Percentiles rank a stretch among this genome's conserved stretches.
phyloP scores from a whole-genome alignment of 2,113 vertebrate genomes.

The Oncorhynchus nerka region DNA sequence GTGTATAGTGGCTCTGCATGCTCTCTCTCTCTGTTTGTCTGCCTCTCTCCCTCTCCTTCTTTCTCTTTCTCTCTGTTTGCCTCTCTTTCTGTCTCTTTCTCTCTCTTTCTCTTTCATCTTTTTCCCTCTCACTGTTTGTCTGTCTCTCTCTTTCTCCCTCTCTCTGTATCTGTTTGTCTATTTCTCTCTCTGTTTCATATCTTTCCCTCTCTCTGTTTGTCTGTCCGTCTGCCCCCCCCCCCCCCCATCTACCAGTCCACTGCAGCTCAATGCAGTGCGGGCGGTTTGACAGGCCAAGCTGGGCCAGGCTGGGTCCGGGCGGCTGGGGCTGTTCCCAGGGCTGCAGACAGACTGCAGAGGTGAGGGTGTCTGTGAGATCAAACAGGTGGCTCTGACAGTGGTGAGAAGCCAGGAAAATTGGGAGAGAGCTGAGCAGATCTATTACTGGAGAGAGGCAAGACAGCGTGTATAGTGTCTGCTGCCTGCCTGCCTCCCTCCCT shows the following conservation, averaged over 20 bases:
- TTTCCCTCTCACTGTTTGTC: too few species aligned
- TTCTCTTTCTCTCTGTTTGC: too few species aligned
- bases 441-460: slow-evolving; percentile 30
- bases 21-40: not conserved
- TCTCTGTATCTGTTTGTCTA: too few species aligned
- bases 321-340: slow-evolving; percentile 34
- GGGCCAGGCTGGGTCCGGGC: slow-evolving; percentile 4
- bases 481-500: too few species aligned
- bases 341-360: slow-evolving; percentile 23
- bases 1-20: too few species aligned
- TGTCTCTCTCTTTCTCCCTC: too few species aligned
- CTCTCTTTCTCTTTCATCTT: too few species aligned
- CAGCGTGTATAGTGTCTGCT: slow-evolving; percentile 8
- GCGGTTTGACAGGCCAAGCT: not conserved
- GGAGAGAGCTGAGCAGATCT: slow-evolving; percentile 40
- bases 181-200: too few species aligned
- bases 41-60: too few species aligned
- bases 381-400: slow-evolving; percentile 51
- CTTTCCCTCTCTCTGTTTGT: too few species aligned
- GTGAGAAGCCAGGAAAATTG: slow-evolving; percentile 33
- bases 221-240: not conserved
- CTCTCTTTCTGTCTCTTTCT: too few species aligned
- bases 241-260: slow-evolving; percentile 31
- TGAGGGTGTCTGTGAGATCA: slow-evolving; percentile 57
- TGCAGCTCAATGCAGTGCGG: slow-evolving; percentile 39